Base-by-base conservation (phyloP, 2,888 invertebrate species). In the Eumerus sabulonum region DNA sequence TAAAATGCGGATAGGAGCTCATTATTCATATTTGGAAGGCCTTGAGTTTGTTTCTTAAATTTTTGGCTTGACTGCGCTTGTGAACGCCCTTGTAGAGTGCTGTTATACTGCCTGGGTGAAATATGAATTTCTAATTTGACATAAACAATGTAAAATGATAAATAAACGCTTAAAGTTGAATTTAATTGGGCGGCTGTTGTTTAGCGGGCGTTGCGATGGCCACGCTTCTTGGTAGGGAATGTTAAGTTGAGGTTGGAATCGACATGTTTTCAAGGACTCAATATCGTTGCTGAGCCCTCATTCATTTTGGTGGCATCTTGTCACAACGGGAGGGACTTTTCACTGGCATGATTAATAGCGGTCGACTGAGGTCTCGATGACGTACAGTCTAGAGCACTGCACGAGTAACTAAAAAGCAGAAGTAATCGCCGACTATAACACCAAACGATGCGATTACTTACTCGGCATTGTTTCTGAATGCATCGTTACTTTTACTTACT, bases 1-100 rank as follows among this genome's bases (percentile, higher is more conserved):
- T n/a, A n/a, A n/a, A n/a, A n/a, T n/a, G n/a, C 14, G 40, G 53
- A 47, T 12, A 48, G 50, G 54, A 54, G 60, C 66, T 72, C 66
- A 77, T 77, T 77, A 77, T 77, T 72, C 60, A 77, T 72, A 72
- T 66, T 72, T 72, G 60, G 40, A 54, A 19, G 67, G 76, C 60
- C 72, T 72, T 77, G 71, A 77, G 67, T 40, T 54, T 17, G 12
- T 38, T 53, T 60, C 53, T 18, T 44, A 27, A 16, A 42, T 45
- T 50, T 57, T 48, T 53, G 17, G 38, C 27, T 62, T 48, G n/a
- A 48, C 13, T 48, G 53, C 18, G 56, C 68, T 42, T 35, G 62
- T 48, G 27, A 27, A 27, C 27, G 27, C 27, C 7, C 2, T 27
- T 27, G 27, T 7, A 27, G 2, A 27, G 27, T 7, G 2, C 7